Conservation (phyloP, 2,113 vertebrate genomes). For the Melanostigma gelatinosum region DNA sequence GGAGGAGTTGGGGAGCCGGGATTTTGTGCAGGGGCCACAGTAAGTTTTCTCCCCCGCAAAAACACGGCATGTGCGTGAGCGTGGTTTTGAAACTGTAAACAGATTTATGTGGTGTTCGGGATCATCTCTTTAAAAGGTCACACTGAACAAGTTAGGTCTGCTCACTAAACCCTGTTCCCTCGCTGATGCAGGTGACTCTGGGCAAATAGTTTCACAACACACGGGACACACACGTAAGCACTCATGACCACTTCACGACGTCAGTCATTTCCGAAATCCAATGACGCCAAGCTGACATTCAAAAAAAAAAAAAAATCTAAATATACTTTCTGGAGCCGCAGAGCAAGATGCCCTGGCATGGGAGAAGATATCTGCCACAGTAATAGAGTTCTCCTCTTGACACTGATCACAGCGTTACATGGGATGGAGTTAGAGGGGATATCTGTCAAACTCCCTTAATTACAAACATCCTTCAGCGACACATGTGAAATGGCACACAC, state of each 20-base stretch:
- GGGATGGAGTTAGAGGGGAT: constrained; percentile 36
- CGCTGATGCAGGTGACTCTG: constrained; percentile 48
- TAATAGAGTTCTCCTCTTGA: constrained; percentile 51
- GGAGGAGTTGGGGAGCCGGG: constrained; percentile 11
- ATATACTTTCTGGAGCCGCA: constrained; percentile 28
- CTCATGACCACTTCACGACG: constrained; percentile 44
- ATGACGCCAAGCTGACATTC: constrained; percentile 48
- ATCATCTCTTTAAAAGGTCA: constrained; percentile 66
- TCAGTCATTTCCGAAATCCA: constrained; percentile 51
- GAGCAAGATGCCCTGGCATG: constrained; percentile 37
- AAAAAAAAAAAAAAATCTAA: constrained; percentile 5
- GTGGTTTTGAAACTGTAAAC: constrained; percentile 64
- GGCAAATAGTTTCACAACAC: constrained; percentile 46
- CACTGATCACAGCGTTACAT: constrained; percentile 42
- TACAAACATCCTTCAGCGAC: constrained; percentile 59
- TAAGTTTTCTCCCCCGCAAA: constrained; percentile 50
- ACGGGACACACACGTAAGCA: constrained; percentile 11
- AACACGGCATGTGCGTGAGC: constrained; percentile 42
- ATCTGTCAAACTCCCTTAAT: constrained; percentile 55
- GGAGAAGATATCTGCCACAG: constrained; percentile 36
- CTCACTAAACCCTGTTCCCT: constrained; percentile 46
- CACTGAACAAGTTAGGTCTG: constrained; percentile 24
- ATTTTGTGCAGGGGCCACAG: constrained; percentile 13
- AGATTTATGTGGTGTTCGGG: constrained; percentile 60
- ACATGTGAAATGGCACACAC: constrained; percentile 29